Base-by-base conservation (phyloP, 2,797 vertebrate genomes). In the Diplodus puntazzo region DNA sequence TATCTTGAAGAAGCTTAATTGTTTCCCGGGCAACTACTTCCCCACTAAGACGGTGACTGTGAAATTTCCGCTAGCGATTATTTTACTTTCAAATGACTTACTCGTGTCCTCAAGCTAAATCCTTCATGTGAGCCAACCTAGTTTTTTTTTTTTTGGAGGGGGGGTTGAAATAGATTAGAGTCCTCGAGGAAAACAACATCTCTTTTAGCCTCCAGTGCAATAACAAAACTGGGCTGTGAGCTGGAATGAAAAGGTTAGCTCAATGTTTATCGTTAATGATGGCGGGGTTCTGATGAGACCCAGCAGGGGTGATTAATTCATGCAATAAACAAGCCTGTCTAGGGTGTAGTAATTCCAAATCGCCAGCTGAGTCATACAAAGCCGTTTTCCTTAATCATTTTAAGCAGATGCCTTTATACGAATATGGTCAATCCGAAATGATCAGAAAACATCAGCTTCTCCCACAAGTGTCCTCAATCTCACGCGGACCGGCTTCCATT, bases 81-180 rank as follows among this genome's bases (percentile, higher is more conserved):
- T 92, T 93, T 91, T 92, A 92, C 92, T 93, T 91, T 92, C 87
- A 92, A 92, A 92, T 92, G 81, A 92, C 89, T 92, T 90, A 86
- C 79, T 88, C 63, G 72, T 90, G 88, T 91, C 90, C 89, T 90
- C 90, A 59, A 88, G 92, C 89, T 87, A 92, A 89, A 92, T 87
- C 86, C 87, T 90, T 78, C 82, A 79, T 84, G 85, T 79, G 82
- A 91, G 89, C 74, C 87, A 89, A 89, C 90, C 89, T 88, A 74
- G 64, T 82, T 85, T 90, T 87, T 89, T 74, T 69, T 2, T 25
- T 25, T 25, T 25, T 25, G 5, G n/a, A 21, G 14, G 17, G 73
- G 78, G 78, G 52, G 48, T 17, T 72, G 75, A 84, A 88, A 90
- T 89, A 90, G 88, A 92, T 89, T 88, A 88, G 74, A 83, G 88